A percentile compares a stretch with the other conserved stretches of the same genome.
phyloP scores from a whole-genome alignment of 2,888 invertebrate species.

The Drosophila pseudotalamancana region DNA sequence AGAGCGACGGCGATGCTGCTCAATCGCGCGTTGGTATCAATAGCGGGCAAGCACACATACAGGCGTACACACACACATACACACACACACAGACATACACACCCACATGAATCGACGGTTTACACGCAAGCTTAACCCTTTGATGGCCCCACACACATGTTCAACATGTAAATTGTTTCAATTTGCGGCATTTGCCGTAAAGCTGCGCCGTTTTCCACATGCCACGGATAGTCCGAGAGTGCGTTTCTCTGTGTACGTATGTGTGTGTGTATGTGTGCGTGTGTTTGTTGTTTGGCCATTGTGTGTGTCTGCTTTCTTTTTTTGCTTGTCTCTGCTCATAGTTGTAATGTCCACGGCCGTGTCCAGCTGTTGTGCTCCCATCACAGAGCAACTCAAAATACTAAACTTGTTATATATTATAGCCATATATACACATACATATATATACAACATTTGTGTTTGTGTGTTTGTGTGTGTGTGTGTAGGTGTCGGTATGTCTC shows the following conservation, averaged over 20 bases:
- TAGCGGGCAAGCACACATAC: conserved; percentile 41
- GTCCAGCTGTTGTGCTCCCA: conserved; percentile 76
- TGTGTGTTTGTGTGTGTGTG: conserved; percentile 7
- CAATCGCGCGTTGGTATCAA: conserved; percentile 66
- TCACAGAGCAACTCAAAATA: conserved; percentile 61
- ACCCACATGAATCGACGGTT: conserved; percentile 37
- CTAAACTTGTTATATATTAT: conserved; percentile 77
- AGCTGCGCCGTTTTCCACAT: conserved; percentile 76
- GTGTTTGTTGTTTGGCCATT: conserved; percentile 24
- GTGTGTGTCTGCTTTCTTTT: conserved; percentile 12
- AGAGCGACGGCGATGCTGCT: conserved; percentile 38
- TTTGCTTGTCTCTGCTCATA: conserved; percentile 46
- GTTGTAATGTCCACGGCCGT: conserved; percentile 59
- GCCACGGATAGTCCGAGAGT: conserved; percentile 62
- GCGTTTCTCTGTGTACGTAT: not conserved
- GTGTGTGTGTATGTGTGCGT: conserved; percentile 13
- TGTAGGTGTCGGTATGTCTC: conserved; percentile 49
- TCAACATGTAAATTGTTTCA: conserved; percentile 80
- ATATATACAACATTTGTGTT: not conserved
- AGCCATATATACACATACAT: conserved; percentile 26
- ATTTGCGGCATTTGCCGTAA: conserved; percentile 79
- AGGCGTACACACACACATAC: not conserved
- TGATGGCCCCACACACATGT: conserved; percentile 74
- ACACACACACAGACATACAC: conserved; percentile 7
- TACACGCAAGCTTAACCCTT: conserved; percentile 78